Conservation (phyloP, 2,113 vertebrate species). For the Myanophis thanlyinensis region DNA sequence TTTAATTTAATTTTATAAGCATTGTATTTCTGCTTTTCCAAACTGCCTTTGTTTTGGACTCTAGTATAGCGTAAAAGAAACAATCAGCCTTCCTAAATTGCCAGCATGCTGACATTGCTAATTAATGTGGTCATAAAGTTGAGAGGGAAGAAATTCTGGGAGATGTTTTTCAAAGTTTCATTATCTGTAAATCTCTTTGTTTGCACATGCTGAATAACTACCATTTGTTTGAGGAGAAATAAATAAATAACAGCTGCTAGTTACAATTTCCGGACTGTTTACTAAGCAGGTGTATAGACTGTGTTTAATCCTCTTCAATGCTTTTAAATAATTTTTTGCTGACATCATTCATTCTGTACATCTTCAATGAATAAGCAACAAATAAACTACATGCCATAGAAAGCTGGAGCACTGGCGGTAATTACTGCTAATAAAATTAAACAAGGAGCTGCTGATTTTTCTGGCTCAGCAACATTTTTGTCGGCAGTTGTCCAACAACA, state of each 20-base stretch:
- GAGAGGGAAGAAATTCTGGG: constrained; percentile 38
- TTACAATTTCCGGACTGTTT: constrained; percentile 30
- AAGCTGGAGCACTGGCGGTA: constrained; percentile 29
- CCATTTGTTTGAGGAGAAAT: constrained; percentile 26
- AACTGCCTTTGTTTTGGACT: constrained; percentile 34
- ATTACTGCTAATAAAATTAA: constrained; percentile 46
- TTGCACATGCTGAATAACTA: constrained; percentile 37
- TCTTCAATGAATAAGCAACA: constrained; percentile 37
- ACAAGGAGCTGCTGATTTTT: constrained; percentile 27
- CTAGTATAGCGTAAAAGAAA: constrained; percentile 55
- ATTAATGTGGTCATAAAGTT: constrained; percentile 33
- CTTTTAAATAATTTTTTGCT: constrained; percentile 41
- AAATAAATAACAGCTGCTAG: constrained; percentile 20
- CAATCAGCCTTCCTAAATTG: constrained; percentile 47
- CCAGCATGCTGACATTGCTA: constrained; percentile 27
- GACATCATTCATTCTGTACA: constrained; percentile 38
- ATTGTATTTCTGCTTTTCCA: constrained; percentile 27
- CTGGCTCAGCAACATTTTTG: constrained; percentile 29
- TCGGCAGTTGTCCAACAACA: neutral
- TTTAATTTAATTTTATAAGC: constrained; percentile 43
- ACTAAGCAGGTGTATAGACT: constrained; percentile 34
- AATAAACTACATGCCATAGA: constrained; percentile 23
- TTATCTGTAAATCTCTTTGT: constrained; percentile 56
- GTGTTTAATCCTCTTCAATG: constrained; percentile 7
- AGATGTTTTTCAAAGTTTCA: constrained; percentile 54